Evolutionary conservation across 2,113 vertebrate species (phyloP), one percentile per base, ranked within the genome.

Genomic region (Seriola quinqueradiata): DNA sequence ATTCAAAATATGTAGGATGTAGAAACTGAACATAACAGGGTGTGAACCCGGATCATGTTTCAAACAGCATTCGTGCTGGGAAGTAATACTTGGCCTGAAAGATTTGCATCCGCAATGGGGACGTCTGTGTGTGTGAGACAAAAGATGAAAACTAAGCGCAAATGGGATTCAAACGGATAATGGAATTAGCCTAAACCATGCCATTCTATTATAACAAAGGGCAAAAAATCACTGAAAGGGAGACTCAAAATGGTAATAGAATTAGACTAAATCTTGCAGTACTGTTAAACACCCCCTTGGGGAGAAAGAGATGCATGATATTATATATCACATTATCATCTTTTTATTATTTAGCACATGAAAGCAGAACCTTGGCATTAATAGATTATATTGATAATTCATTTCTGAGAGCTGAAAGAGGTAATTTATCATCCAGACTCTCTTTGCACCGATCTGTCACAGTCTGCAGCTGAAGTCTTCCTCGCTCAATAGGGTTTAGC

Each of bases 311-410:
- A 84, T 82, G 79, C 83, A 79, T 84, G 48, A 83, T 87, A 60
- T 87, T 84, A 69, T 70, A 82, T 59, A 87, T 84, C 58, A 78
- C 63, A 75, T 83, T 83, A 89, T 85, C 72, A 78, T 83, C 55
- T 86, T 88, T 77, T 87, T 90, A 80, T 88, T 90, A 84, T 92
- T 92, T 87, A 89, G 76, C 77, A 82, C 83, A 90, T 89, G 82
- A 90, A 90, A 87, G 83, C 81, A 84, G 66, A 89, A 81, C 82
- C 70, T 57, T 81, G 59, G 64, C 76, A 89, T 88, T 84, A 83
- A 83, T 83, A 80, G 81, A 90, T 89, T 61, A 68, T 82, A 85
- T 83, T 85, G 84, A 85, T 88, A 72, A 87, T 82, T 83, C 32
- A 40, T 71, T 66, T 74, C 75, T 69, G 75, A 57, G 83, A 65